phyloP scores from a whole-genome alignment of 2,797 vertebrate genomes.

The Poecilia velifera region DNA sequence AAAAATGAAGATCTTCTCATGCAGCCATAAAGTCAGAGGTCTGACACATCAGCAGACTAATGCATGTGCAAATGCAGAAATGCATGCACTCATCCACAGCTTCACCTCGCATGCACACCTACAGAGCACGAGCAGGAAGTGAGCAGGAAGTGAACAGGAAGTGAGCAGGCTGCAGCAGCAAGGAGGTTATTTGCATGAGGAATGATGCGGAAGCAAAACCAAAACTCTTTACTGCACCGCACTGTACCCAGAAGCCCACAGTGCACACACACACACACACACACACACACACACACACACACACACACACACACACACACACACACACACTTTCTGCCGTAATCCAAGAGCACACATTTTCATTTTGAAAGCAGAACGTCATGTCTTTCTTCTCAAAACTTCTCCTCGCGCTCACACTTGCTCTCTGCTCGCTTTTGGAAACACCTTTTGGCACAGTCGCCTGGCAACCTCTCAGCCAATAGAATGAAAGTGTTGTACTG shows the following conservation, averaged over 20 bases:
- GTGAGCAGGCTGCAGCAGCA: conserved; percentile 64
- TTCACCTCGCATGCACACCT: conserved; percentile 9
- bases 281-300: conserved; percentile 23
- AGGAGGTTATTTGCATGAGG: conserved; percentile 64
- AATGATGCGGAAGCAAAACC: conserved; percentile 63
- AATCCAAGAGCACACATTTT: too few relatives aligned
- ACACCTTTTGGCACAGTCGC: too few relatives aligned
- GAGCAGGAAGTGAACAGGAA: conserved; percentile 45
- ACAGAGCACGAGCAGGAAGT: conserved; percentile 56
- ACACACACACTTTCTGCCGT: conserved; percentile 9
- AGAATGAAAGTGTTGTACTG: too few relatives aligned
- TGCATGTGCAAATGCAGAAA: conserved; percentile 1
- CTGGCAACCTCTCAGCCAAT: too few relatives aligned
- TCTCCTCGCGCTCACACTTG: too few relatives aligned
- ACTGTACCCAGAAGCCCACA: conserved; percentile 20
- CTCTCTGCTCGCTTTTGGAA: too few relatives aligned
- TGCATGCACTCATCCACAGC: background rate
- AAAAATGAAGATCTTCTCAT: background rate
- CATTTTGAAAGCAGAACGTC: too few relatives aligned
- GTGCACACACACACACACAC: conserved; percentile 6
- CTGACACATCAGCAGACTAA: background rate
- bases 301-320: conserved; percentile 24
- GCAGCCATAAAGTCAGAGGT: too few relatives aligned
- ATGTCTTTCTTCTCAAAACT: too few relatives aligned
- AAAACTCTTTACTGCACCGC: conserved; percentile 44